A percentile compares a stretch with the other conserved stretches of the same genome.
Conservation (phyloP, 1,140 invertebrate genomes). For the Lepidurus arcticus region DNA sequence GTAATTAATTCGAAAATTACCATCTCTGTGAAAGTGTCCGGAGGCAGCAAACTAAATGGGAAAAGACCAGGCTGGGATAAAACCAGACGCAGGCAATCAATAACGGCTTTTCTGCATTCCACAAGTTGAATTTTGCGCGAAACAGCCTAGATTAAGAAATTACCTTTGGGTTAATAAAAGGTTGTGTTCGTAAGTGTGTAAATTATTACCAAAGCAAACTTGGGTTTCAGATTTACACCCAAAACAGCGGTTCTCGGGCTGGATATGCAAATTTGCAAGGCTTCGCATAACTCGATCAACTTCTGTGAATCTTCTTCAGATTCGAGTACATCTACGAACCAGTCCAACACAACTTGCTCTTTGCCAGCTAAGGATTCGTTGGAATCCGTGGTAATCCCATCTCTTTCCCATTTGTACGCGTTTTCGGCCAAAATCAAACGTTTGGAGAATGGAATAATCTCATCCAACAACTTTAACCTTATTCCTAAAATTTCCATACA, state of each 20-base stretch:
- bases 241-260: not conserved
- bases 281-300: not conserved
- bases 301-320: not conserved
- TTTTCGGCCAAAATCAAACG: constrained; percentile 8
- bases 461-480: not conserved
- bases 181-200: not conserved
- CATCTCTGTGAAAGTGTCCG: too few species aligned
- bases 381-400: not conserved
- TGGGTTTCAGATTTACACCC: not conserved
- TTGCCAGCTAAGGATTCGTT: not conserved
- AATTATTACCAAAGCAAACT: not conserved
- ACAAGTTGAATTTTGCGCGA: not conserved
- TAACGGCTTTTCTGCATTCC: too few species aligned
- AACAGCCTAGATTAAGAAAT: not conserved
- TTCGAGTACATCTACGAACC: not conserved
- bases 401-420: constrained; percentile 10
- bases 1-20: too few species aligned
- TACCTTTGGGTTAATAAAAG: not conserved
- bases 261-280: not conserved
- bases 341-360: not conserved
- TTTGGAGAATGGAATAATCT: not conserved
- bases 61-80: too few species aligned
- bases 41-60: too few species aligned
- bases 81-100: too few species aligned
- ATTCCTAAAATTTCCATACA: not conserved